Base-by-base conservation (phyloP, 1,140 invertebrate genomes). In the Lineus longissimus region DNA sequence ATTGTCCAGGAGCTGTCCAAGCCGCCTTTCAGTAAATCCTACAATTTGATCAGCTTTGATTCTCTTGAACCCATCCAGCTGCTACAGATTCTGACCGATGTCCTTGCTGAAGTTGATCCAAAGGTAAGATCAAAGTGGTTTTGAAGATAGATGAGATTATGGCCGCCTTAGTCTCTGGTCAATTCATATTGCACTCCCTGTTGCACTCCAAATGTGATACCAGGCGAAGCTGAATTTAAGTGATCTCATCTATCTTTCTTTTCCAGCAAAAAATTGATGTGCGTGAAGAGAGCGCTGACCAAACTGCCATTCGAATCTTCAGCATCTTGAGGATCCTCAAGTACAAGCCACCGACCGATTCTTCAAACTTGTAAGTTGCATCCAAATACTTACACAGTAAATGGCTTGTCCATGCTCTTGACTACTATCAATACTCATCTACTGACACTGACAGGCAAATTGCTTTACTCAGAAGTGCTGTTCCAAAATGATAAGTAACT, bases 41-140 rank as follows among this genome's bases (percentile, higher is more conserved):
- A 89, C 68, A 93, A 92, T 72, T 79, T 93, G 57, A 92, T 94
- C 69, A 89, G 89, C 63, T 93, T 93, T 81, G 91, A 93, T 83
- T 86, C 89, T n/a, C 78, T 93, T 47, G 86, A 86, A 63, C 85
- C 88, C 29, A 87, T 90, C 58, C 87, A 90, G 71, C 79, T 93
- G 54, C 75, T 93, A 55, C 91, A 94, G 82, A 79, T 89, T 62
- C 74, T 91, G 2, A 88, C 85, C 68, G 87, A 90, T 82, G 85
- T 90, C 0, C 81, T 90, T 62, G 81, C 85, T 13, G 85, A 87
- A 71, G 85, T 91, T 76, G 88, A 90, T 71, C 73, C 81, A 56
- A 85, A 85, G 75, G 83, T 84, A 72, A 70, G 55, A 43, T 33
- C 19, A 15, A 6, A n/a, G n/a, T n/a, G n/a, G 17, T 55, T n/a